A percentile compares a stretch with the other conserved stretches of the same genome.
phyloP scores from a whole-genome alignment of 2,113 vertebrate genomes.

The Onychostoma macrolepis region DNA sequence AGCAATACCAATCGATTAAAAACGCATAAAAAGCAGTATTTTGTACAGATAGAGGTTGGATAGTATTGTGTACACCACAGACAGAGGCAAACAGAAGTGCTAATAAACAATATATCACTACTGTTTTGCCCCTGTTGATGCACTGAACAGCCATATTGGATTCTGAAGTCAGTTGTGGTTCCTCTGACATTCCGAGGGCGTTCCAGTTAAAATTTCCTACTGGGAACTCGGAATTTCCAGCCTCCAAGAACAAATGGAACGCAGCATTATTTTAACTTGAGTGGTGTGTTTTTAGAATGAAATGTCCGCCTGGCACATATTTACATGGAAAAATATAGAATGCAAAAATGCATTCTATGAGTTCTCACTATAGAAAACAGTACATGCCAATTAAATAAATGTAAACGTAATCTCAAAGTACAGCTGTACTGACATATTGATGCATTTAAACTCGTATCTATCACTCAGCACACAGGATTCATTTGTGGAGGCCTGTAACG shows the following conservation, averaged over 20 bases:
- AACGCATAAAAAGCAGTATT: not conserved
- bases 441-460: not conserved
- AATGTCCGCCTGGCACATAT: not conserved
- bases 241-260: too few species aligned
- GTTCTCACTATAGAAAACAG: not conserved
- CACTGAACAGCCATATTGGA: too few species aligned
- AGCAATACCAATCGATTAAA: too few species aligned
- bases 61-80: not conserved
- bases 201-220: not conserved
- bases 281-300: too few species aligned
- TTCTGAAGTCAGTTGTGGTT: too few species aligned
- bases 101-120: too few species aligned
- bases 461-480: slow-evolving; percentile 6
- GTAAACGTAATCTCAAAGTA: not conserved
- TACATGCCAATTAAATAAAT: not conserved
- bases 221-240: not conserved
- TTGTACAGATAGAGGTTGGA: not conserved
- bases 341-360: not conserved
- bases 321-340: not conserved
- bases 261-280: too few species aligned
- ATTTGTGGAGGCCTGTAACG: not conserved
- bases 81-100: too few species aligned
- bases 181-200: too few species aligned
- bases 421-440: not conserved
- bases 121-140: too few species aligned